Evolutionary conservation across 2,113 vertebrate species (phyloP), one percentile per base, ranked within the genome.

Genomic region (Xyrauchen texanus): DNA sequence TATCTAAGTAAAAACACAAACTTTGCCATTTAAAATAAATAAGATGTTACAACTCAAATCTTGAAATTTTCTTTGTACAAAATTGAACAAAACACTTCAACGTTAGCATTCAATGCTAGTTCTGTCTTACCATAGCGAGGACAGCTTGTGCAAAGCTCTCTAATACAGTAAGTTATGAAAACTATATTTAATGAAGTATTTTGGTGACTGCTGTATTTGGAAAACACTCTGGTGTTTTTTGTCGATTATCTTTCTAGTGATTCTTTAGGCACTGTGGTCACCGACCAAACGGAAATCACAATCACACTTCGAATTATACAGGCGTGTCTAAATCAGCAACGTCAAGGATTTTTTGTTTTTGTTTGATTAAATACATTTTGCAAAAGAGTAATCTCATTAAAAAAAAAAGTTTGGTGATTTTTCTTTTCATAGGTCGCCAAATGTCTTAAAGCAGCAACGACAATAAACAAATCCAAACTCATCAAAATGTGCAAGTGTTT

Each of bases 51-150:
- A 3, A 15, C 55, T 58, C 55, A 58, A 21, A 21, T 11, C 51
- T 52, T 34, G 21, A 34, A 34, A 34, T 34, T 34, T 1, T 34
- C 21, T 34, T 34, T n/a, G 3, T 1, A 34, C 1, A 34, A 34
- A 34, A 34, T 34, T 34, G 1, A 34, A 34, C 3, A 34, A 34
- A 69, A 5, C 21, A 55, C 7, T 55, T 34, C 16, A n/a, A 10
- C 3, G n/a, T 60, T 11, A 21, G 8, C 42, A 72, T 34, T 15
- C 53, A 4, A 7, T 12, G 3, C 6, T 46, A 60, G 55, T 47
- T 61, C 6, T 60, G 10, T 44, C 70, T 60, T 21, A 73, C 70
- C 70, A 61, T 73, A 53, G 11, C 42, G 21, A 13, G 53, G 68
- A 44, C 12, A 55, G 42, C 42, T 11, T 8, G 11, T n/a, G 7